Evolutionary conservation across 2,888 invertebrate species (phyloP).

Genomic region (Esperia sulphurella): DNA sequence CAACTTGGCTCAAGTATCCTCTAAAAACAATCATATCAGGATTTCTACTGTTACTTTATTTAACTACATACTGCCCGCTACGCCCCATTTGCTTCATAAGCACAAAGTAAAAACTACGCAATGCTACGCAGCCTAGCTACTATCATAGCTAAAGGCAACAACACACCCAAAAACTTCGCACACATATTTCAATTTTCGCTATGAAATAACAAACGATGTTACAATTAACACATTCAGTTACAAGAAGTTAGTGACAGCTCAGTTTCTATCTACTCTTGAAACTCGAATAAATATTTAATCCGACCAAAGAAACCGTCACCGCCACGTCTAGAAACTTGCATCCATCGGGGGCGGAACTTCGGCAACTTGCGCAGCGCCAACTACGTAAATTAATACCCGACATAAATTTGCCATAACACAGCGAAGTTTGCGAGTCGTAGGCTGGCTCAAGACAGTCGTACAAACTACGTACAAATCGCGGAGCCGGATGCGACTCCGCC

Average conservation of each 20-base stretch:
- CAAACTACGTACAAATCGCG: slow-evolving; percentile 54
- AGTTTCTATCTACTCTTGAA: slow-evolving; percentile 34
- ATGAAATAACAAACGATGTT: no score
- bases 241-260: slow-evolving; percentile 33
- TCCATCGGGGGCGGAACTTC: slow-evolving; percentile 34
- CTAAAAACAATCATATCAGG: no score
- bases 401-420: slow-evolving; percentile 77
- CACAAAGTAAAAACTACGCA: no score
- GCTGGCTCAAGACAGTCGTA: slow-evolving; percentile 50
- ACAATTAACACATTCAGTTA: slow-evolving; percentile 11
- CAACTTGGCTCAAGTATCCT: no score
- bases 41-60: no score
- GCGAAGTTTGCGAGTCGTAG: slow-evolving; percentile 55
- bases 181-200: no score
- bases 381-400: slow-evolving; percentile 77
- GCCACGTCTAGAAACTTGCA: slow-evolving; percentile 44
- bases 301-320: slow-evolving; percentile 55
- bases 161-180: no score
- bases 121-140: no score
- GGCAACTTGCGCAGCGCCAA: slow-evolving; percentile 58
- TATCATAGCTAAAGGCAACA: no score
- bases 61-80: no score
- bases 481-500: slow-evolving; percentile 51
- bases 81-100: no score
- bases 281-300: slow-evolving; percentile 68